Conservation (phyloP, 2,797 vertebrate genomes). For the Balearica regulorum region DNA sequence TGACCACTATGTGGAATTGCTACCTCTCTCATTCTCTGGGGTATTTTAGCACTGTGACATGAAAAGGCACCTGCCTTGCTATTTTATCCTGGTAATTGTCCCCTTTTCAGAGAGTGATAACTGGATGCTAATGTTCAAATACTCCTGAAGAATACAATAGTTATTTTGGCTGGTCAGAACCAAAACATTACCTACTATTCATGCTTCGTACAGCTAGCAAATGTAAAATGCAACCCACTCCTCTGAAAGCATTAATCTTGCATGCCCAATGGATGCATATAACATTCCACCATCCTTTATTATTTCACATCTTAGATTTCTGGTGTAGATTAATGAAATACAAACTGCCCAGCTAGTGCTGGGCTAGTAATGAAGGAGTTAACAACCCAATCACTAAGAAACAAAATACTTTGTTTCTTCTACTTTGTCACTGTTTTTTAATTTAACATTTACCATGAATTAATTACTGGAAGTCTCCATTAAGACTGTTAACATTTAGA, state of each 20-base stretch:
- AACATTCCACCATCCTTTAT: not conserved
- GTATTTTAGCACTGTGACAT: not conserved
- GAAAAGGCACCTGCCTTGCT: not conserved
- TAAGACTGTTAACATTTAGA: slow-evolving; percentile 47
- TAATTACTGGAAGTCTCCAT: slow-evolving; percentile 28
- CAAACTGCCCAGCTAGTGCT: not conserved
- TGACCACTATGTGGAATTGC: not conserved
- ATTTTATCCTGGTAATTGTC: not conserved
- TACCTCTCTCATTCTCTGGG: not conserved
- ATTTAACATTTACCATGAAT: slow-evolving; percentile 37
- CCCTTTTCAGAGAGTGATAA: not conserved
- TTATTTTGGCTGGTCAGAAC: not conserved
- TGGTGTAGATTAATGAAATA: not conserved
- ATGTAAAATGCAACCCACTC: not conserved
- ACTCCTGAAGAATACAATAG: not conserved
- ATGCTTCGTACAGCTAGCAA: not conserved
- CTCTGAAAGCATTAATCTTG: not conserved
- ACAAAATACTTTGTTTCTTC: not conserved
- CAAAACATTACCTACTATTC: not conserved
- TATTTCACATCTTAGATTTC: not conserved
- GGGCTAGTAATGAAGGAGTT: not conserved
- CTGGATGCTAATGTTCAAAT: not conserved
- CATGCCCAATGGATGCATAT: fast-evolving
- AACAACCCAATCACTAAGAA: not conserved
- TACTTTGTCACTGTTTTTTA: not conserved